phyloP scores from a whole-genome alignment of 2,113 vertebrate species.

The Ceuthmochares aereus region DNA sequence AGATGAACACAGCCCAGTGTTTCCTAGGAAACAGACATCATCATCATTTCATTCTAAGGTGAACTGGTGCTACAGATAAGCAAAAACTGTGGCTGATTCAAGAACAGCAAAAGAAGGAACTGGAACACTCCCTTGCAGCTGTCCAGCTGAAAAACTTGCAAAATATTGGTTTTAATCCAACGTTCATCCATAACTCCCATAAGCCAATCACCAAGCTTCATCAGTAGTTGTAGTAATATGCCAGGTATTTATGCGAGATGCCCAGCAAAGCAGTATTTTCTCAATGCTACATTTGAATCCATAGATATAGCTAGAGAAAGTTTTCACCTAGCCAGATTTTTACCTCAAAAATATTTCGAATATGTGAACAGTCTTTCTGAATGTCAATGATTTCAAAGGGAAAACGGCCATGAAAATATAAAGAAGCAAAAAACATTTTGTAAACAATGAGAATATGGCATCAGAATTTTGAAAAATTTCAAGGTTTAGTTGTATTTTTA shows the following conservation, averaged over 20 bases:
- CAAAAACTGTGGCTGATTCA: neutral
- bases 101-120: too few relatives aligned
- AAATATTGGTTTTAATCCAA: slow-evolving; percentile 1
- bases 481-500: neutral
- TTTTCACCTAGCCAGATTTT: neutral
- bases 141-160: neutral
- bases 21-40: neutral
- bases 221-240: neutral
- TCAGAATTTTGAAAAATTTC: too few relatives aligned
- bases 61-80: neutral
- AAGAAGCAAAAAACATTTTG: neutral
- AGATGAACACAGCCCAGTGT: neutral
- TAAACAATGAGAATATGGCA: too few relatives aligned
- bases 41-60: neutral
- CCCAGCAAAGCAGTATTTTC: slow-evolving; percentile 38
- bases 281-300: slow-evolving; percentile 25
- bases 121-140: neutral
- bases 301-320: neutral
- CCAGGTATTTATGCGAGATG: slow-evolving; percentile 35
- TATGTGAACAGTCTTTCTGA: neutral
- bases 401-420: neutral
- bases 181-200: neutral
- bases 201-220: neutral
- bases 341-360: neutral
- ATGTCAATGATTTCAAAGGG: neutral